Evolutionary conservation across 2,113 vertebrate species (phyloP), one percentile per base, ranked within the genome.

Genomic region (Cryptoleucopteryx plumbea): DNA sequence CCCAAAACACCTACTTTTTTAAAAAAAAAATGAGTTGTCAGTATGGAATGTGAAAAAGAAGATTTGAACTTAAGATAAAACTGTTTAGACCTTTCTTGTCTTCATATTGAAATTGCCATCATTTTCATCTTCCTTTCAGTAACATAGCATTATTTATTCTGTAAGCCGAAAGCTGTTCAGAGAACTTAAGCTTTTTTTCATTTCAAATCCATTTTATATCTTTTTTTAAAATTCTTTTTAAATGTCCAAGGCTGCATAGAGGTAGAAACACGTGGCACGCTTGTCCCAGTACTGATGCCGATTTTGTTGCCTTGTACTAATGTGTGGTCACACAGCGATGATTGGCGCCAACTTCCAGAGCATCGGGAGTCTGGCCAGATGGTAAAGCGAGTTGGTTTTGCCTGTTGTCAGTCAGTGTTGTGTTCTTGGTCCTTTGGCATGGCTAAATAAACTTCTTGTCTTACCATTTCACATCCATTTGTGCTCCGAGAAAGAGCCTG

Each of bases 261-360:
- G 32, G 15, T 50, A 8, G 71, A 42, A 73, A 5, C 17, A 43
- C 0, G 0, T 40, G n/a, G 25, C 68, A 29, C 9, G 1, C 13
- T 21, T 32, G 43, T 55, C 32, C 74, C 14, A 2, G 40, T 21
- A 10, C 40, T 11, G 31, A 7, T 6, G 19, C 47, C 26, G 65
- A 15, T 3, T 89, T 59, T 65, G 23, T 27, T 58, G 81, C 67
- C n/a, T 43, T 13, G 11, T n/a, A 3, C n/a, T 11, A 3, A 29
- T 7, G 11, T 36, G 68, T 45, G 36, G 58, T 77, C 63, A 47
- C 63, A 16, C 47, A 25, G 36, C 13, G 45, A 19, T 55, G 55
- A 50, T 59, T 16, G 19, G 31, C 52, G 25, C 16, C 65, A 48
- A 5, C 36, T 68, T 59, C 52, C 79, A n/a, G 40, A 61, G 56